Percentiles rank a stretch among this genome's conserved stretches.
These are phyloP conservation scores for Nymphicus hollandicus DNA, from an alignment of 2,113 vertebrate species.

Conservation along the genomic window DNA sequence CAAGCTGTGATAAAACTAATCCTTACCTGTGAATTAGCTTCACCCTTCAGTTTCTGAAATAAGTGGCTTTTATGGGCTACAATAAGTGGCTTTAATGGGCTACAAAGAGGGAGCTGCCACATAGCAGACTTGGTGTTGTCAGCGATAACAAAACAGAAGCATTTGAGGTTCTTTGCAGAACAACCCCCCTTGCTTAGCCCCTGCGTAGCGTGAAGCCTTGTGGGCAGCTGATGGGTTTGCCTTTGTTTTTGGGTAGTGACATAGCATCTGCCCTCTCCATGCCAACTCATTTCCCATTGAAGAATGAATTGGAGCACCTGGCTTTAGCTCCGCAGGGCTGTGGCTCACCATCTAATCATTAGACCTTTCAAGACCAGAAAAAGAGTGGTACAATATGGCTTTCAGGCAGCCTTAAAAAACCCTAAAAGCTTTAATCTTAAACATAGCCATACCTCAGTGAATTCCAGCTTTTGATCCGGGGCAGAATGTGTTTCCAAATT, in stretches of 20 bases:
- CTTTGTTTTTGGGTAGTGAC: constrained; percentile 46
- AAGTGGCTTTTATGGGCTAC: neutral
- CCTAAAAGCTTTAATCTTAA: constrained; percentile 44
- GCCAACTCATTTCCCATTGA: constrained; percentile 30
- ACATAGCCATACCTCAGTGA: constrained; percentile 17
- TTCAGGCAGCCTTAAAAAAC: neutral
- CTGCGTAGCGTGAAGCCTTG: rapidly evolving
- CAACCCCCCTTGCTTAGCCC: neutral
- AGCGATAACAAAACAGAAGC: neutral
- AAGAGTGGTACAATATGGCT: constrained; percentile 15
- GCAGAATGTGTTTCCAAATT: constrained; percentile 52
- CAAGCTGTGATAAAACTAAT: neutral
- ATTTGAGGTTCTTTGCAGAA: neutral
- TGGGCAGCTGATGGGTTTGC: constrained; percentile 5
- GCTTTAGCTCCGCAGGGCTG: neutral
- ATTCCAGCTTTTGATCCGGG: constrained; percentile 49
- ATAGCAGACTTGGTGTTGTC: neutral
- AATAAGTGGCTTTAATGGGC: neutral
- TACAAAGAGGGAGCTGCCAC: neutral
- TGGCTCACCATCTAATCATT: constrained; percentile 4
- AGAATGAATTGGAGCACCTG: constrained; percentile 20
- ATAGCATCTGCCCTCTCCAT: constrained; percentile 31
- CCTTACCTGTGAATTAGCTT: neutral
- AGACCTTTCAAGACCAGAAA: constrained; percentile 29
- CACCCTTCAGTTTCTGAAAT: neutral